Evolutionary conservation across 1,140 invertebrate species (phyloP), one percentile per base, ranked within the genome.

Genomic region (Eumaeus atala): DNA sequence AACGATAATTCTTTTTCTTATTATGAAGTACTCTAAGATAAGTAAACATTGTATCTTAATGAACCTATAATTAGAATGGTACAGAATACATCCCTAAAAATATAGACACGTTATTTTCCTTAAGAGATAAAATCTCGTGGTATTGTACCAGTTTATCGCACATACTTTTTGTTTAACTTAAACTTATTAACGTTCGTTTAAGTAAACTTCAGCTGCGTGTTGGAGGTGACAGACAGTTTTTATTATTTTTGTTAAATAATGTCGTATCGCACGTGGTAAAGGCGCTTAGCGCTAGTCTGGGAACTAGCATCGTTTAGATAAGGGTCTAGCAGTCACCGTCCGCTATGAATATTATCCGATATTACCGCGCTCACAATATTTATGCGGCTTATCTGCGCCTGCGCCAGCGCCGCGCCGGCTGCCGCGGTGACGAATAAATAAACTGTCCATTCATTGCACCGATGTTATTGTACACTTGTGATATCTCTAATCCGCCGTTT

Each of bases 311-410:
- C 38, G 34, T 56, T 35, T 51, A 56, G 54, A 51, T 56, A 56
- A 56, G 50, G 48, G 21, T 28, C 21, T n/a, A 6, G 21, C 21
- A 28, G 21, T 28, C 21, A 28, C 21, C 21, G 21, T 28, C 21
- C 21, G 21, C 21, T 28, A 21, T 28, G 28, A 37, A 14, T 56
- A 42, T 56, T 51, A 56, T 51, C 21, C 40, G 40, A 42, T 12
- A 42, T 42, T 42, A 42, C 40, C 9, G 21, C 9, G 21, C 12
- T 50, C 55, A 56, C 48, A 56, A 47, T 56, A 56, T 56, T 56
- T 51, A 51, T 42, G 48, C 49, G 38, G 10, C 38, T 44, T 56
- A 51, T 42, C 17, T 42, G 17, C 17, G 40, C 17, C 10, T 12
- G 40, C 40, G 21, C 17, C 17, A 12, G 12, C 40, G 3, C 11